Conservation (phyloP, 2,797 vertebrate genomes). For the Semotilus atromaculatus region DNA sequence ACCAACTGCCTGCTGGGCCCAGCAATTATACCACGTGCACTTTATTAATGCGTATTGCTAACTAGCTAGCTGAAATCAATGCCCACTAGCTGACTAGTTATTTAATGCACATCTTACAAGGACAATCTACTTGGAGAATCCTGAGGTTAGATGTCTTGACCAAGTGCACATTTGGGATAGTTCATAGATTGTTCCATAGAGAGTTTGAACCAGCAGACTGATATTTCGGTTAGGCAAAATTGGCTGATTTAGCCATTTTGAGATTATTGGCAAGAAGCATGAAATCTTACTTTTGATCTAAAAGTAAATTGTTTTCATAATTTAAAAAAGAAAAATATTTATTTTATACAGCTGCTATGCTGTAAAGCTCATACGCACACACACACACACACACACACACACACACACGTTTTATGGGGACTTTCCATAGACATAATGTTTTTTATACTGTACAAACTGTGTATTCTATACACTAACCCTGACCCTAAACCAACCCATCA, state of each 20-base stretch:
- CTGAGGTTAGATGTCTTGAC: neutral
- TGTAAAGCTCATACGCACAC: neutral
- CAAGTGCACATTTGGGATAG: neutral
- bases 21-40: neutral
- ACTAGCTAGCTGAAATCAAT: neutral
- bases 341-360: neutral
- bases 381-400: too few relatives aligned
- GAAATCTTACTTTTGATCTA: neutral
- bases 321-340: neutral
- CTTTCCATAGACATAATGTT: too few relatives aligned
- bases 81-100: neutral
- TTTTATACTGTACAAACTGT: too few relatives aligned
- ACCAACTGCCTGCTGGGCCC: neutral
- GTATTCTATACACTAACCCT: too few relatives aligned
- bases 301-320: neutral
- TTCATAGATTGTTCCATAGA: neutral
- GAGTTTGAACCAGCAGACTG: neutral
- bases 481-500: too few relatives aligned
- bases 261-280: neutral
- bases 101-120: neutral
- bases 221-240: neutral
- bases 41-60: neutral
- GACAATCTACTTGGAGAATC: neutral
- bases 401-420: too few relatives aligned
- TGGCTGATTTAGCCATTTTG: neutral